Evolutionary conservation across 2,888 invertebrate genomes (phyloP), one percentile per base, ranked within the genome.

Genomic region (Drosophila austrosaltans): DNA sequence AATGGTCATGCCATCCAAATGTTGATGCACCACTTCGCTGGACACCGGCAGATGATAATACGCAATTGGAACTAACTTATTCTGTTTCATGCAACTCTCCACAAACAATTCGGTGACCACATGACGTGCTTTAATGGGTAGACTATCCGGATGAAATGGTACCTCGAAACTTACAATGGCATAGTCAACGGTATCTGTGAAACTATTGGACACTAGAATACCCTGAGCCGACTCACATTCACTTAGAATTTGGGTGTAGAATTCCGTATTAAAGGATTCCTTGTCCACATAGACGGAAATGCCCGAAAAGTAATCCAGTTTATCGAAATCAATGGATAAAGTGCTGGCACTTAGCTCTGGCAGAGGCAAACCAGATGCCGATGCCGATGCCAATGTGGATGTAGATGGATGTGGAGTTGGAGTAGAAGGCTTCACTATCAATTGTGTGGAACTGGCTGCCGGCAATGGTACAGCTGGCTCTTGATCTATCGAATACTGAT

Each of bases 21-120:
- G 95, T 63, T 92, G 91, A 0, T 91, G 87, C 2, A 91, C 82
- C 0, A 93, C 91, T 0, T 93, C 92, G 30, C 94, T 83, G 0
- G 93, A 93, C 56, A 96, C 93, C 0, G 96, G 96, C 20, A 93
- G 93, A 90, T 97, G 96, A 90, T 95, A 97, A 92, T 97, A 97
- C 78, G 94, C 92, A 6, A 95, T 91, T 0, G 94, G 93, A 0
- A 95, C 91, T 2, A 96, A 76, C 63, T 93, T 93, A 48, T 94
- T 94, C 62, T 93, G 93, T 71, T 94, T 94, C 73, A 94, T 85
- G 71, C 91, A 91, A 63, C 91, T 90, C 78, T 92, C 92, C 72
- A 92, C 78, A 76, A 91, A 92, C 32, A 92, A 79, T 54, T 91
- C 91, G 20, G 92, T 92, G 36, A 92, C 90, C 60, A 92, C 84